Conservation (phyloP, 2,113 vertebrate species). For the Bucco capensis region DNA sequence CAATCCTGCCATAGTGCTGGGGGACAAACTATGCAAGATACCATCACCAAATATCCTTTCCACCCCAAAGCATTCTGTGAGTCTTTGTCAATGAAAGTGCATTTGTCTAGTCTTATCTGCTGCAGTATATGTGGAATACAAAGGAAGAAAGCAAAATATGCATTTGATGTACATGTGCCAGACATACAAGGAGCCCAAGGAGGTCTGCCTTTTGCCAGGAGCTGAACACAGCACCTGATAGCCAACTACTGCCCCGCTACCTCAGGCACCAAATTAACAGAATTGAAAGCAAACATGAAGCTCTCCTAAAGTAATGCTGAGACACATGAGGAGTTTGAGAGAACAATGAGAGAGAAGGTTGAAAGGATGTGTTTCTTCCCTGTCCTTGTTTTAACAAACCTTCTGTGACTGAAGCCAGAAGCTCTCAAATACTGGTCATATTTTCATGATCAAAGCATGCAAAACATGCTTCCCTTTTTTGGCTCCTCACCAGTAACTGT, state of each 20-base stretch:
- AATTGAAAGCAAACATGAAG: neutral
- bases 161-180: neutral
- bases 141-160: slow-evolving; percentile 12
- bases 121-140: neutral
- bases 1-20: slow-evolving; percentile 21
- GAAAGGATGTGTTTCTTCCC: neutral
- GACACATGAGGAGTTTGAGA: neutral
- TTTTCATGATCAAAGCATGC: neutral
- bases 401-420: neutral
- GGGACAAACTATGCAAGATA: slow-evolving; percentile 42
- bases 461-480: neutral
- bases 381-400: neutral
- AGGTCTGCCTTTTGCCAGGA: neutral
- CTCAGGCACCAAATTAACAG: neutral
- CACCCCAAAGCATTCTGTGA: slow-evolving; percentile 10
- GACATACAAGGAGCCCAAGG: neutral
- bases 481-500: neutral
- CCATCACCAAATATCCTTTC: slow-evolving; percentile 38
- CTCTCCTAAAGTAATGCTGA: neutral
- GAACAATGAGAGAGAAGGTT: neutral
- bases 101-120: slow-evolving; percentile 55
- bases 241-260: neutral
- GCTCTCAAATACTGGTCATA: neutral
- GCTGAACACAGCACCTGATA: neutral
- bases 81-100: slow-evolving; percentile 12